Base-by-base conservation (phyloP, 2,888 invertebrate species). In the Caenorhabditis imperialis region DNA sequence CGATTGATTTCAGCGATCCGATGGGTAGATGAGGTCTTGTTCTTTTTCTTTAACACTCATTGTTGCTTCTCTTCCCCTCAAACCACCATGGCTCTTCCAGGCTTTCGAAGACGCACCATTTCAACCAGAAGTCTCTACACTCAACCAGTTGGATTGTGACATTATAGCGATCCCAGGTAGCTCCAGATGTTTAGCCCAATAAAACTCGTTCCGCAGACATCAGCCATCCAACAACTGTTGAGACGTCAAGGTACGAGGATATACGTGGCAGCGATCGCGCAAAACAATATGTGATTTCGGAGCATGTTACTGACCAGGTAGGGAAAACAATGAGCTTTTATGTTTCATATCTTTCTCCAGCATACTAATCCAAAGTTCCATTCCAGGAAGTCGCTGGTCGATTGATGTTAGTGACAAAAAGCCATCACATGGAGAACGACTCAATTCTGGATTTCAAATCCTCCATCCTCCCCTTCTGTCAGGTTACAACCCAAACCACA, bases 1-100 rank as follows among this genome's bases (percentile, higher is more conserved):
- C 95, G 95, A 91, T 97, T 99, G 96, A 96, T 98, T n/a, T 91
- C 93, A 81, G 96, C 95, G 48, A 97, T 99, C 82, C 98, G 99
- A 90, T 99, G 98, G 98, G 98, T 99, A 6, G 98, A 99, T 89
- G 96, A 98, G 90, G 96, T 90, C 30, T 6, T 30, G 30, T 30
- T 30, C 10, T 10, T 7, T 30, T 30, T 30, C 10, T 10, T 7
- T 6, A 30, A 10, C 30, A 30, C 6, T 10, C 6, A 30, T 30
- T 30, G n/a, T n/a, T n/a, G n/a, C n/a, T n/a, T n/a, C n/a, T n/a
- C n/a, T n/a, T n/a, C n/a, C n/a, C n/a, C n/a, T n/a, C n/a, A n/a
- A n/a, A 33, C n/a, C 7, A 23, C 25, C 37, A 23, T 8, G 2
- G 12, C 12, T 35, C 10, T 25, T 55, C 30, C 63, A 90, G 90